phyloP scores from a whole-genome alignment of 2,113 vertebrate species.

The cattle (Bos taurus) region ARS-UCD2.0 NC_037334.1:74097001-74097500 shows the following conservation, averaged over 20 bases:
- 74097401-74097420: neutral
- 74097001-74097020: neutral
- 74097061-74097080: neutral
- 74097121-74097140: neutral
- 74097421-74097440: neutral
- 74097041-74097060: neutral
- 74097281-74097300: neutral
- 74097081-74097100: neutral
- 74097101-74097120: neutral
- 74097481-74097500: neutral
- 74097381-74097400: neutral
- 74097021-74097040: neutral
- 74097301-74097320: neutral
- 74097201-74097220: neutral
- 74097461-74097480: neutral
- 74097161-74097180: neutral
- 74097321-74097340: neutral
- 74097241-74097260: neutral
- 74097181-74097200: accelerated
- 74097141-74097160: neutral
- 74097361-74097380: neutral
- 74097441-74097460: neutral
- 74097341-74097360: neutral
- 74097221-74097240: neutral
- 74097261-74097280: neutral